These are phyloP conservation scores for Balaeniceps rex DNA, from an alignment of 2,113 vertebrate genomes.

Conservation along the genomic window DNA sequence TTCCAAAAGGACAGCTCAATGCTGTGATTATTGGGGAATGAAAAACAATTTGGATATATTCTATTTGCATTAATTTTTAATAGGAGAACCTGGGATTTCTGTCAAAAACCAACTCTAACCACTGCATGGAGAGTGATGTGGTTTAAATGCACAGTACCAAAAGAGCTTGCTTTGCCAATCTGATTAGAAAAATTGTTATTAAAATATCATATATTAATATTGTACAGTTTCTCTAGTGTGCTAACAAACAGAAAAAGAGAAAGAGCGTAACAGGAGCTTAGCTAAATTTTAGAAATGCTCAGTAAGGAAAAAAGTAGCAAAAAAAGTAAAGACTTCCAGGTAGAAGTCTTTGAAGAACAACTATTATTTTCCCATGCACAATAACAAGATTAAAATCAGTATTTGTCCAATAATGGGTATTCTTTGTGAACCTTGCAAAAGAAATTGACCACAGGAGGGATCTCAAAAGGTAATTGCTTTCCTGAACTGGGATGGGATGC, in stretches of 20 bases:
- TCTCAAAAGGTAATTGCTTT: neutral
- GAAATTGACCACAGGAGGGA: neutral
- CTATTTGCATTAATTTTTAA: neutral
- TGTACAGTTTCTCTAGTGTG: neutral
- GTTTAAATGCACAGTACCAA: neutral
- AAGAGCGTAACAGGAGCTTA: neutral
- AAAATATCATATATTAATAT: neutral
- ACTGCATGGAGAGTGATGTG: neutral
- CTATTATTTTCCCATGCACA: neutral
- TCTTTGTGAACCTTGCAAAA: neutral
- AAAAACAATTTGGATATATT: neutral
- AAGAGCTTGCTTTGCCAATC: neutral
- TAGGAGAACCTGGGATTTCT: neutral
- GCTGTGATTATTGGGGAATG: fast-evolving
- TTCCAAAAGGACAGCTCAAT: neutral
- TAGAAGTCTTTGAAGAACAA: neutral
- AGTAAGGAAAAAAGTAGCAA: neutral
- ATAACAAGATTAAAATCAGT: neutral
- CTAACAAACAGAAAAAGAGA: neutral
- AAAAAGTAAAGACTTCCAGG: neutral
- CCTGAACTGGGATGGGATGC: neutral
- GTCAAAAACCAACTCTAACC: neutral
- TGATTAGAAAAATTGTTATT: neutral
- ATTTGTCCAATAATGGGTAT: neutral
- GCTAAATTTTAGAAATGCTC: neutral